Conservation (phyloP, 2,888 invertebrate species). For the Torymus tubicola region DNA sequence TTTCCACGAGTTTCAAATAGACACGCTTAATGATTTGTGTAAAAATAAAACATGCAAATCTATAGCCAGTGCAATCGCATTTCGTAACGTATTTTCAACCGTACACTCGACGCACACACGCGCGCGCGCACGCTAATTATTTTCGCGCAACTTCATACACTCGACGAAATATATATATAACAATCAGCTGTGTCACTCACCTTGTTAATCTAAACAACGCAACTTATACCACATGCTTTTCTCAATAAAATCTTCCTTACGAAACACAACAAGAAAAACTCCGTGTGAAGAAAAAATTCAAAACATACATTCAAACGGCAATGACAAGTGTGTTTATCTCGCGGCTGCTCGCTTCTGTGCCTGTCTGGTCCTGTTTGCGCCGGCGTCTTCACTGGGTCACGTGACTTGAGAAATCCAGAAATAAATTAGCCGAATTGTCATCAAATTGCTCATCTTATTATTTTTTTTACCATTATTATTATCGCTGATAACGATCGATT, state of each 20-base stretch:
- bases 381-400: conserved; percentile 37
- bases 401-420: conserved; percentile 28
- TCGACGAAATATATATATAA: too few species aligned
- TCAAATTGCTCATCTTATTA: neutral
- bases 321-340: conserved; percentile 50
- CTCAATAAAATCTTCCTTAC: neutral
- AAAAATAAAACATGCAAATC: conserved; percentile 47
- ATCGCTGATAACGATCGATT: too few species aligned
- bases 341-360: neutral
- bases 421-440: neutral
- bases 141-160: too few species aligned
- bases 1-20: conserved; percentile 29
- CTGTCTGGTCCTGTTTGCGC: conserved; percentile 33
- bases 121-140: too few species aligned
- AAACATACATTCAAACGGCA: conserved; percentile 46
- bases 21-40: conserved; percentile 16
- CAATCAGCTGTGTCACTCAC: neutral
- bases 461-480: too few species aligned
- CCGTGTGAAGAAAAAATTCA: conserved; percentile 7
- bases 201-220: neutral
- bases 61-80: neutral
- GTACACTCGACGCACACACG: neutral
- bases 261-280: neutral
- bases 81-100: conserved; percentile 52
- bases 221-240: neutral